Percentiles rank a stretch among this genome's conserved stretches.
These are phyloP conservation scores for Charina bottae DNA, from an alignment of 2,113 vertebrate genomes.

Conservation along the genomic window DNA sequence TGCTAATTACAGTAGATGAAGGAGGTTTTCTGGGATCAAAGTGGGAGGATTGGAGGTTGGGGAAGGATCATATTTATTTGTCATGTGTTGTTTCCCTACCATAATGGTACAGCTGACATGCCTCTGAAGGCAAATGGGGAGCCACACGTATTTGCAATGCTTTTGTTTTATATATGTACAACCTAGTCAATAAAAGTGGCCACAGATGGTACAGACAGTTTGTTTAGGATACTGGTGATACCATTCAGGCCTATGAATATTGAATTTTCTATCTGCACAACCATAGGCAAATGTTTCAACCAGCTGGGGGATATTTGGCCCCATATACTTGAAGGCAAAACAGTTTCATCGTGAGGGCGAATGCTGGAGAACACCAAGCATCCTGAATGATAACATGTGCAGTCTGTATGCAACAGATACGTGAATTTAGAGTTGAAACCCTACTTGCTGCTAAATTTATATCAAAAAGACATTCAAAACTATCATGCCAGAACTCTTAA, in stretches of 20 bases:
- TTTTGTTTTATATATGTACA: neutral
- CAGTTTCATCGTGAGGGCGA: neutral
- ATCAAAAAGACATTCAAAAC: neutral
- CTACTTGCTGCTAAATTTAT: neutral
- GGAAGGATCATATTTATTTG: neutral
- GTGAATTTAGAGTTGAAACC: neutral
- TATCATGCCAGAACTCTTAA: conserved; percentile 22
- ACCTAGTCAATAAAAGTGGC: neutral
- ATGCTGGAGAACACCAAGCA: neutral
- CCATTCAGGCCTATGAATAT: neutral
- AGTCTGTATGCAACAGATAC: neutral
- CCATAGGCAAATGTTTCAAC: neutral
- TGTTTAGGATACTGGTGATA: neutral
- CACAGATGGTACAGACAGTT: neutral
- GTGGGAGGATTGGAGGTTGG: neutral
- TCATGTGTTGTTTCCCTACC: neutral
- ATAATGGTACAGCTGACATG: neutral
- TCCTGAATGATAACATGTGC: neutral
- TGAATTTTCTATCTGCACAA: neutral
- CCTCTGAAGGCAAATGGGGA: neutral
- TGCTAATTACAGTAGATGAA: neutral
- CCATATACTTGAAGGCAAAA: neutral
- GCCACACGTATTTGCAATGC: neutral
- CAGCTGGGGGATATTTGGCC: neutral
- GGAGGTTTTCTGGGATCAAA: neutral